Evolutionary conservation across 92 coral and sea anemone genomes (phyloP).

Genomic region (Ricordea florida): DNA sequence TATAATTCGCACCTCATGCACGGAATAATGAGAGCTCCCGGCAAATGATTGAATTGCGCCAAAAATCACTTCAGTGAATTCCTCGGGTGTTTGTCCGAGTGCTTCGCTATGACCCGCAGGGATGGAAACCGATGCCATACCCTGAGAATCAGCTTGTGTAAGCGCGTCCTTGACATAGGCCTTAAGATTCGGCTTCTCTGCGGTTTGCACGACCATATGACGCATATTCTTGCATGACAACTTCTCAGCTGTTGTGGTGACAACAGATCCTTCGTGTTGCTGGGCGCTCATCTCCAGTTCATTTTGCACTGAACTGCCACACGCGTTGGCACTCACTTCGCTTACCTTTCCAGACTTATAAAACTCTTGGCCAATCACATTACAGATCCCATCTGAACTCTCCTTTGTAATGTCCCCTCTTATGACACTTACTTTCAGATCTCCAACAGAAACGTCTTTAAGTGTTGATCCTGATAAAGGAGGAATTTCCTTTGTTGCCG

Average conservation of each 20-base stretch:
- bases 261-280: not conserved
- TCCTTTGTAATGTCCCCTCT: conserved; percentile 15
- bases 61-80: conserved; percentile 1
- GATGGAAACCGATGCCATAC: conserved; percentile 18
- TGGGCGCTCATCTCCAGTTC: not conserved
- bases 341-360: conserved; percentile 13
- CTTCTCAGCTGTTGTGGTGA: not conserved
- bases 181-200: conserved; percentile 18
- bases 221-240: not conserved
- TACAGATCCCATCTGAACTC: conserved; percentile 9
- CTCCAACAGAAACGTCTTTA: not conserved
- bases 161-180: conserved; percentile 16
- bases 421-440: not conserved
- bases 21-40: not conserved
- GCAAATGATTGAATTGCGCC: not conserved
- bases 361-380: not conserved
- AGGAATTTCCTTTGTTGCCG: not conserved
- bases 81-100: conserved; percentile 12
- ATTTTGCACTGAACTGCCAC: not conserved
- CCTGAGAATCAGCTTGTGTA: not conserved
- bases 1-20: conserved; percentile 1
- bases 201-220: conserved; percentile 15
- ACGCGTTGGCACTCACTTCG: not conserved
- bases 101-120: conserved; percentile 35
- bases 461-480: not conserved